phyloP scores from a whole-genome alignment of 2,888 invertebrate genomes.

The Dynastes tityus region DNA sequence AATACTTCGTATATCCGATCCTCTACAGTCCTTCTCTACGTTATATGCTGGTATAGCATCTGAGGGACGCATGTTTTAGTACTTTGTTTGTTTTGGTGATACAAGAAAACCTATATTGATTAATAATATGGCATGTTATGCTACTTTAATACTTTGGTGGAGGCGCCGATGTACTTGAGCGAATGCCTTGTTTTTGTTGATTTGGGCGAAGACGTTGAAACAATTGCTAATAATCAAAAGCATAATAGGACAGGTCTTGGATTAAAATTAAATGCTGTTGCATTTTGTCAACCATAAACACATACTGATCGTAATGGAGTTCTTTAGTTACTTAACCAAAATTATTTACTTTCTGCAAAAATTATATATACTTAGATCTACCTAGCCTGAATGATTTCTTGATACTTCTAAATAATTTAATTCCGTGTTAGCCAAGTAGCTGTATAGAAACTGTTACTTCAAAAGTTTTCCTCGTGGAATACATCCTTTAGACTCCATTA shows the following conservation, averaged over 20 bases:
- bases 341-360: too few relatives aligned
- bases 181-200: background rate
- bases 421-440: background rate
- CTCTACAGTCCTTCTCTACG: slow-evolving; percentile 38
- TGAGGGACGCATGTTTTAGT: background rate
- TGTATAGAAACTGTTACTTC: background rate
- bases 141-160: background rate
- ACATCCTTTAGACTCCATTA: too few relatives aligned
- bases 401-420: background rate
- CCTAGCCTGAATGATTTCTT: background rate
- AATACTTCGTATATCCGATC: slow-evolving; percentile 57
- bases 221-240: background rate
- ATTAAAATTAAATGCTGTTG: too few relatives aligned
- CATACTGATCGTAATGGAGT: too few relatives aligned
- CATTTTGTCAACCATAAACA: too few relatives aligned
- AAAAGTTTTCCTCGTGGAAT: too few relatives aligned
- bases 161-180: background rate
- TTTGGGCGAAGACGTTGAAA: background rate
- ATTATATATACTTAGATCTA: too few relatives aligned
- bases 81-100: background rate
- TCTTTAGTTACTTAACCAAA: too few relatives aligned
- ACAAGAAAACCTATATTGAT: background rate
- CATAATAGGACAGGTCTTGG: too few relatives aligned
- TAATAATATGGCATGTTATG: background rate
- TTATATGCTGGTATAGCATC: background rate